These are phyloP conservation scores for Caranx ignobilis DNA, from an alignment of 2,113 vertebrate species.

Conservation along the genomic window DNA sequence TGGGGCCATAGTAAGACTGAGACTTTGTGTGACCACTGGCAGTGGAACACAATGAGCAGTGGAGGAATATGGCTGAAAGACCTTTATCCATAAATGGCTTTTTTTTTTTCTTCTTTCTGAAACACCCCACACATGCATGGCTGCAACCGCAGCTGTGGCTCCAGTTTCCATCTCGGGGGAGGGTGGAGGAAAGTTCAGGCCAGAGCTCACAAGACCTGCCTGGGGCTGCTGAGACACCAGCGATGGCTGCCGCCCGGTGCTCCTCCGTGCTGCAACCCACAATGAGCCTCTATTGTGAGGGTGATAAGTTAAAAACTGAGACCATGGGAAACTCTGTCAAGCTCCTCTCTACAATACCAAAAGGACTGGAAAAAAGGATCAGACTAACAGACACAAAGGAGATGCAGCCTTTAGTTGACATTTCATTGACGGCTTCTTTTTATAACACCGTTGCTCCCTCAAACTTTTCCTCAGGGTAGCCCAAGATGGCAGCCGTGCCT, in stretches of 20 bases:
- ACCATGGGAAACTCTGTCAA: conserved; percentile 63
- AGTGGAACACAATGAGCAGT: conserved; percentile 29
- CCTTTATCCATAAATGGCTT: conserved; percentile 65
- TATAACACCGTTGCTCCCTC: conserved; percentile 6
- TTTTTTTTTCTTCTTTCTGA: conserved; percentile 10
- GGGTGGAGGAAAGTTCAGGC: conserved; percentile 46
- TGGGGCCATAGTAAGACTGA: conserved; percentile 15
- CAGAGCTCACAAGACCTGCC: conserved; percentile 37
- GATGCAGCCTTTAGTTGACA: conserved; percentile 36
- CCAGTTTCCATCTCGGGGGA: conserved; percentile 61
- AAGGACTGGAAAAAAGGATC: conserved; percentile 43
- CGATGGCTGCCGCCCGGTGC: conserved; percentile 19
- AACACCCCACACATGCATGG: conserved; percentile 55
- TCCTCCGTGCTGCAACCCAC: conserved; percentile 57
- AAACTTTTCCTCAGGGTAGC: conserved; percentile 11
- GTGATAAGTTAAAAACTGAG: conserved; percentile 55
- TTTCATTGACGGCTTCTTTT: conserved; percentile 62
- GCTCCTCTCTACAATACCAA: conserved; percentile 33
- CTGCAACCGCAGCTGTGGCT: conserved; percentile 67
- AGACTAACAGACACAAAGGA: conserved; percentile 53
- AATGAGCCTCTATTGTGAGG: conserved; percentile 66
- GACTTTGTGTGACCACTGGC: conserved; percentile 56
- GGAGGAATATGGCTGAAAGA: conserved; percentile 60
- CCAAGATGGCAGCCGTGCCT: conserved; percentile 44
- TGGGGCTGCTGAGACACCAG: conserved; percentile 34